Conservation (phyloP, 2,888 invertebrate species). For the Cephus nigrinus region DNA sequence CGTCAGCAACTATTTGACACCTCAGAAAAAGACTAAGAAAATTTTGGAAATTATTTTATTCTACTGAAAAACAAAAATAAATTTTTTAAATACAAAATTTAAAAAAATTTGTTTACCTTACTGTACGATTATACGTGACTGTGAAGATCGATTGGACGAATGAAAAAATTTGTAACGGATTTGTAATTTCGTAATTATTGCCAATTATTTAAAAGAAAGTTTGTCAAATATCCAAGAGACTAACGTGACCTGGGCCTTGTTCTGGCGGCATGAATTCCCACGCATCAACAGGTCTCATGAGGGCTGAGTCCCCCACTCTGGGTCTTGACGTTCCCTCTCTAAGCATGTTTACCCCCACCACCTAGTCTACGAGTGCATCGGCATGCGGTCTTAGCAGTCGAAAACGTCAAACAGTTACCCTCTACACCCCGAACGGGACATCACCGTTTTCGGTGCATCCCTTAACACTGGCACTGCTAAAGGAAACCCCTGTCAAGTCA, state of each 20-base stretch:
- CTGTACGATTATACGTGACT: not conserved
- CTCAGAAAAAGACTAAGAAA: not conserved
- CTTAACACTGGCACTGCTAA: not conserved
- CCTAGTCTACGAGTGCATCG: constrained; percentile 53
- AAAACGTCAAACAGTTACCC: constrained; percentile 66
- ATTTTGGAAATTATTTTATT: not conserved
- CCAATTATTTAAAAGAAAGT: not conserved
- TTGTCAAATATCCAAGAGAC: not conserved
- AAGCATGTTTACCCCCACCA: constrained; percentile 13
- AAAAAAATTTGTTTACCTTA: not conserved
- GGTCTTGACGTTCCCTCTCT: constrained; percentile 29
- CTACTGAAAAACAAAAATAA: not conserved
- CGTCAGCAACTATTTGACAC: constrained; percentile 11
- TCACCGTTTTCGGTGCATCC: constrained; percentile 28
- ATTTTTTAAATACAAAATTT: not conserved
- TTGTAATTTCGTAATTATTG: not conserved
- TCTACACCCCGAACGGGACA: constrained; percentile 50
- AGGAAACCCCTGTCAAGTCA: not conserved
- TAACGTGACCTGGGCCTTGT: not conserved
- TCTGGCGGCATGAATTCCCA: constrained; percentile 60
- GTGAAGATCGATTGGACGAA: not conserved
- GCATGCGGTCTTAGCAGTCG: constrained; percentile 63
- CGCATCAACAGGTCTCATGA: constrained; percentile 65
- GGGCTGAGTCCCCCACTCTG: constrained; percentile 48
- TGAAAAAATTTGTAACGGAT: not conserved